Evolutionary conservation across 2,113 vertebrate genomes (phyloP).

Genomic region (Andinoacara biseriatus): DNA sequence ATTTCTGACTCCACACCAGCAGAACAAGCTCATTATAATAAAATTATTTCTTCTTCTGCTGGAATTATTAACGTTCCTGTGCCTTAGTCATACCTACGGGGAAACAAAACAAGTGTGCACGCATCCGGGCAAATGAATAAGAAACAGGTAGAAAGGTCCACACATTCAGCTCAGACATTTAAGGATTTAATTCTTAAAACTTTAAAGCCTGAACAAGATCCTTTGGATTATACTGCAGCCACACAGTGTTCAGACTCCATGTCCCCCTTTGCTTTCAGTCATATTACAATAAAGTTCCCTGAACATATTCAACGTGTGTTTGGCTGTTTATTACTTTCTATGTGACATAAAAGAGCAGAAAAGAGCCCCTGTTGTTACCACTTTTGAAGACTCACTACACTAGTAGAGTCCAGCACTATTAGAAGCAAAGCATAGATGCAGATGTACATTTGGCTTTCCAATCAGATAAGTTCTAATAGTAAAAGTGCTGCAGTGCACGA

Average conservation of each 20-base stretch:
- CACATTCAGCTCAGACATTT: background rate
- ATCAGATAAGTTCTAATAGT: constrained; percentile 34
- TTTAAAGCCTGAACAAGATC: background rate
- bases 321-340: background rate
- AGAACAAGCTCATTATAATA: constrained; percentile 10
- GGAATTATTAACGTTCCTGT: background rate
- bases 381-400: background rate
- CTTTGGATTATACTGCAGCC: background rate
- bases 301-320: background rate
- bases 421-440: background rate
- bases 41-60: constrained; percentile 15
- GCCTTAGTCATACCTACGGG: background rate
- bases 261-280: background rate
- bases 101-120: background rate
- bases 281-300: background rate
- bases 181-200: too few relatives aligned
- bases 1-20: constrained; percentile 17
- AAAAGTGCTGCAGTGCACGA: constrained; percentile 11
- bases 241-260: background rate
- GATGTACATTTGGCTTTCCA: constrained; percentile 1
- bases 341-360: background rate
- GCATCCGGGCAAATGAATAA: background rate
- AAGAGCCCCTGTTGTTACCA: background rate
- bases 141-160: background rate
- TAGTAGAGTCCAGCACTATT: background rate